phyloP scores from a whole-genome alignment of 1,140 invertebrate genomes.

The Scaptomyza graminum region DNA sequence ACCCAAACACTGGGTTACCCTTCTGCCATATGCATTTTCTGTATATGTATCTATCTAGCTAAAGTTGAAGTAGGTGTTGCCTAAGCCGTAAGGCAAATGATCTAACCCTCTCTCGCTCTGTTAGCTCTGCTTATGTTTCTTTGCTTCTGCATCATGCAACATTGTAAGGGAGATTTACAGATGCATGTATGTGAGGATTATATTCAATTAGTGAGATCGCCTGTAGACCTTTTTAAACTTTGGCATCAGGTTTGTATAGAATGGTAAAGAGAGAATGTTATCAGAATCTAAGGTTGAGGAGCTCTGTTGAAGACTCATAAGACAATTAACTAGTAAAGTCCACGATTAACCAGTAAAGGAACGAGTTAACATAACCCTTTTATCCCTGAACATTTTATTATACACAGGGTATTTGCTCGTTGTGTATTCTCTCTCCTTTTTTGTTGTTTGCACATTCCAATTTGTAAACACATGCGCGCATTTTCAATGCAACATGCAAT shows the following conservation, averaged over 20 bases:
- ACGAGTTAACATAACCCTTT: too few relatives aligned
- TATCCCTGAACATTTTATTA: background rate
- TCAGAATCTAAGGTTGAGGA: too few relatives aligned
- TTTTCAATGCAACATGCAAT: conserved; percentile 61
- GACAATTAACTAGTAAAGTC: too few relatives aligned
- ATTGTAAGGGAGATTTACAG: background rate
- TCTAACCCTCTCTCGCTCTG: conserved; percentile 5
- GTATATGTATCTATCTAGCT: conserved; percentile 21
- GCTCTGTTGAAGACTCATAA: too few relatives aligned
- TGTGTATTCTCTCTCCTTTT: background rate
- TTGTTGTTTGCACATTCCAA: background rate
- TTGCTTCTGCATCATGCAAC: background rate
- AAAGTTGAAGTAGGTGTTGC: background rate
- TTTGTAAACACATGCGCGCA: conserved; percentile 55
- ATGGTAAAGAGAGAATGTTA: too few relatives aligned
- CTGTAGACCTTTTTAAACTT: background rate
- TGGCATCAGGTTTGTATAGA: background rate
- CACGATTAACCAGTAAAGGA: too few relatives aligned
- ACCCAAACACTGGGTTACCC: conserved; percentile 1
- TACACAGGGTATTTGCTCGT: conserved; percentile 17
- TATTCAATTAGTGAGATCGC: background rate
- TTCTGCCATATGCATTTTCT: conserved; percentile 11
- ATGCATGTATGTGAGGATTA: background rate
- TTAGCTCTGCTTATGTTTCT: conserved; percentile 11
- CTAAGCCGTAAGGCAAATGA: conserved; percentile 36